Evolutionary conservation across 2,797 vertebrate species (phyloP).

Genomic region (Tiaroga cobitis): DNA sequence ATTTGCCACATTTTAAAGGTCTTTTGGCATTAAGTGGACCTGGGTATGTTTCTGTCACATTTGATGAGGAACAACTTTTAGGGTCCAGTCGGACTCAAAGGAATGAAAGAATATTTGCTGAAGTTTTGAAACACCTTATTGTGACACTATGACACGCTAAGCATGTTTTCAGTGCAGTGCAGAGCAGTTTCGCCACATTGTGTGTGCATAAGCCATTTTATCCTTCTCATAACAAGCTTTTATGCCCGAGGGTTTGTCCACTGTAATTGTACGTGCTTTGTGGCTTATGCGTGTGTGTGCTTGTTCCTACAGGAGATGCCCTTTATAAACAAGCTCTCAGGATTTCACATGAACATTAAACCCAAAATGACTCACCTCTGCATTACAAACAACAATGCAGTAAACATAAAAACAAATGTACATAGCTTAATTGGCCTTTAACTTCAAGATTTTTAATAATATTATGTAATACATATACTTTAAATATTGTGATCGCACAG

Average conservation of each 20-base stretch:
- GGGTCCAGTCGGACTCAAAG: background rate
- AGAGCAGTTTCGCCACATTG: slow-evolving; percentile 13
- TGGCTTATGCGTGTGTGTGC: slow-evolving; percentile 42
- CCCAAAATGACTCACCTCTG: slow-evolving; percentile 13
- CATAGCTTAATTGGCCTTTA: no score
- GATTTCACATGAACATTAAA: slow-evolving; percentile 42
- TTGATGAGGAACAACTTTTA: background rate
- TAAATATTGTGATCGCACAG: background rate
- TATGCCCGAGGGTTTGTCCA: slow-evolving; percentile 46
- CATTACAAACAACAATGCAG: background rate
- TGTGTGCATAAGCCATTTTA: slow-evolving; percentile 25
- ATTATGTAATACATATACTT: no score
- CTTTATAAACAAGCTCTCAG: slow-evolving; percentile 55
- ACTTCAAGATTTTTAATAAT: no score
- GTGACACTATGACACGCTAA: slow-evolving; percentile 3
- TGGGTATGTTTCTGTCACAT: background rate
- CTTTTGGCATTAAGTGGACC: background rate
- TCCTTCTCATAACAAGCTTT: slow-evolving; percentile 30
- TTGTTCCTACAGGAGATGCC: slow-evolving; percentile 34
- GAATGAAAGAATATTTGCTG: background rate
- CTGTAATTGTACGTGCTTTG: slow-evolving; percentile 49
- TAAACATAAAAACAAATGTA: background rate
- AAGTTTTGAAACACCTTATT: slow-evolving; percentile 21
- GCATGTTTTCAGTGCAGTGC: background rate
- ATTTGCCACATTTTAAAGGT: background rate